Evolutionary conservation across 2,797 vertebrate species (phyloP).

Genomic region (Pteronotus mesoamericanus): DNA sequence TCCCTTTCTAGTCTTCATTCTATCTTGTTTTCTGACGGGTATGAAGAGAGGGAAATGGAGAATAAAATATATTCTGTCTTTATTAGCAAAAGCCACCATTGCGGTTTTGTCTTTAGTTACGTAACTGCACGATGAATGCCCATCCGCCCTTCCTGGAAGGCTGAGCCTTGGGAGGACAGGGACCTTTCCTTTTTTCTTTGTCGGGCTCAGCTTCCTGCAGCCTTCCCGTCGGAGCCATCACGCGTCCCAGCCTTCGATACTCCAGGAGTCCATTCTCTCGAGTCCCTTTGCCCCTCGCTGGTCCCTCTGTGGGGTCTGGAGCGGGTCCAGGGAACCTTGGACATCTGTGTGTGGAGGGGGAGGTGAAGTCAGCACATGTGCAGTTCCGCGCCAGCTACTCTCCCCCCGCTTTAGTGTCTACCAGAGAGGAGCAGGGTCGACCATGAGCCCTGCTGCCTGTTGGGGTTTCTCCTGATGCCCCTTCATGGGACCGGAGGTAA

Average conservation of each 20-base stretch:
- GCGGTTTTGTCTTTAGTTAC: background rate
- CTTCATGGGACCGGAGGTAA: background rate
- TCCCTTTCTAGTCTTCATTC: background rate
- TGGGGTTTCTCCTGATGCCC: background rate
- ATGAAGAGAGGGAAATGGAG: background rate
- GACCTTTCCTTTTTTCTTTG: background rate
- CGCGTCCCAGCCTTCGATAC: background rate
- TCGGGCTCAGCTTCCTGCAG: background rate
- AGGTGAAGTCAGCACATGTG: background rate
- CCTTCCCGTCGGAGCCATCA: background rate
- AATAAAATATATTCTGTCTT: background rate
- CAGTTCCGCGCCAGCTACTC: background rate
- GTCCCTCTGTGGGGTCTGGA: background rate
- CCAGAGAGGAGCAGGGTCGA: background rate
- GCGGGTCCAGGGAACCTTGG: background rate
- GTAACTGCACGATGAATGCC: background rate
- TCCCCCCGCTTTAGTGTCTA: background rate
- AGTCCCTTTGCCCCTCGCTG: background rate
- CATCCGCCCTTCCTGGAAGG: background rate
- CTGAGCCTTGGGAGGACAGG: background rate
- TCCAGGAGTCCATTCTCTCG: background rate
- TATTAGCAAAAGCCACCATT: background rate
- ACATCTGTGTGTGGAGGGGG: background rate
- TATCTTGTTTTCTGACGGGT: background rate
- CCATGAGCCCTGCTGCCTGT: background rate